phyloP scores from a whole-genome alignment of 2,797 vertebrate species.

The Macropodus opercularis region DNA sequence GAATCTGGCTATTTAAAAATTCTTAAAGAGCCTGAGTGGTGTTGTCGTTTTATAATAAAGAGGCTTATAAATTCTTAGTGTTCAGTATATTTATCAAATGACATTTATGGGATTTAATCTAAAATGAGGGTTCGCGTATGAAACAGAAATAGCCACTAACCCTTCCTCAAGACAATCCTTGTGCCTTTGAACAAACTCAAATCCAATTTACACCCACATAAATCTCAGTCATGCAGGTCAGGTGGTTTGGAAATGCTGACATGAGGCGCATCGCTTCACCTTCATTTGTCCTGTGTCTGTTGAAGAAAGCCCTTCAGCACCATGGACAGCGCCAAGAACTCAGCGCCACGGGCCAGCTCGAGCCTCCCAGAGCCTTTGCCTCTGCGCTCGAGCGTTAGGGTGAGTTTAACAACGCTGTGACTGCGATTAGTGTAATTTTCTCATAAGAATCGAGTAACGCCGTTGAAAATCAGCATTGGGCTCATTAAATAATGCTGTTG shows the following conservation, averaged over 20 bases:
- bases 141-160: conserved; percentile 14
- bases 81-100: conserved; percentile 5
- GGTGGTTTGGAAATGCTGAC: conserved; percentile 36
- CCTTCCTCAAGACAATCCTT: conserved; percentile 3
- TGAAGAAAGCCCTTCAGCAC: conserved; percentile 50
- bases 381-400: not conserved
- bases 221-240: conserved; percentile 15
- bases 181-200: conserved; percentile 34
- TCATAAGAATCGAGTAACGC: not conserved
- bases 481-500: conserved; percentile 13
- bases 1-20: not conserved
- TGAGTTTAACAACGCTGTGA: not conserved
- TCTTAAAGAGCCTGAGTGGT: not conserved
- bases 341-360: not conserved
- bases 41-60: not conserved
- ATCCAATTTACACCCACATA: conserved; percentile 25
- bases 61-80: not conserved
- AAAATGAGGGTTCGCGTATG: conserved; percentile 1
- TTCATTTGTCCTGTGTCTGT: conserved; percentile 39
- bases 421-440: conserved; percentile 14
- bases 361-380: not conserved
- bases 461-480: conserved; percentile 6
- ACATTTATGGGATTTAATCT: conserved; percentile 11
- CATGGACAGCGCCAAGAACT: conserved; percentile 37
- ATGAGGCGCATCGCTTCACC: conserved; percentile 36